Base-by-base conservation (phyloP, 2,888 invertebrate species). In the Hypsopygia costalis region DNA sequence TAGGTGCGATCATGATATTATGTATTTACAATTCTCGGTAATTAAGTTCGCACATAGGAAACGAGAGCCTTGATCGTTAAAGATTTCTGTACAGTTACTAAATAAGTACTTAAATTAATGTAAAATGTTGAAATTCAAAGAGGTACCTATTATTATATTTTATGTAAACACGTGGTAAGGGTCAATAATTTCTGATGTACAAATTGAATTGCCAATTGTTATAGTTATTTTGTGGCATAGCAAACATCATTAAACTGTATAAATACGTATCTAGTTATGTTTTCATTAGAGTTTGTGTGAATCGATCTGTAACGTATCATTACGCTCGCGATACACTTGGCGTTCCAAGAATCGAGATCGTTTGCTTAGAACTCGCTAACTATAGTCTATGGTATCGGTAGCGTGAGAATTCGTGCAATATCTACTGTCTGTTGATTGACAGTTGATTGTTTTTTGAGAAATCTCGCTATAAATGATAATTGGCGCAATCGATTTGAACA, bases 391-490 rank as follows among this genome's bases (percentile, higher is more conserved):
- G 43, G 40, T 62, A 50, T 60, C 62, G 43, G 40, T 53, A 57
- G 62, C 76, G 80, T 80, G 78, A 74, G 81, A 81, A 80, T 63
- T 57, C 50, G 75, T 69, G 70, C 69, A 65, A 77, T 75, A 75
- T 75, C 64, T 64, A 36, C 30, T n/a, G 36, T 16, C 16, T 25
- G 43, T 45, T 59, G 64, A 69, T 69, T 62, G 68, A 65, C 62
- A 58, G 54, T 53, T 46, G 55, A 63, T 64, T 55, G 61, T 62
- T 64, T 67, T 63, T 60, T 54, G 46, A 36, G 43, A 35, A 40
- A 45, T 48, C 47, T 45, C 36, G 42, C 30, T 12, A 31, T 25
- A 31, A 11, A 21, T 16, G 36, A 43, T 33, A 33, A 25, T 32
- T 33, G 32, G 38, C 38, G 10, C 29, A 30, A 30, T 30, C 3